Base-by-base conservation (phyloP, 2,888 invertebrate species). In the Temnothorax unifasciatus region DNA sequence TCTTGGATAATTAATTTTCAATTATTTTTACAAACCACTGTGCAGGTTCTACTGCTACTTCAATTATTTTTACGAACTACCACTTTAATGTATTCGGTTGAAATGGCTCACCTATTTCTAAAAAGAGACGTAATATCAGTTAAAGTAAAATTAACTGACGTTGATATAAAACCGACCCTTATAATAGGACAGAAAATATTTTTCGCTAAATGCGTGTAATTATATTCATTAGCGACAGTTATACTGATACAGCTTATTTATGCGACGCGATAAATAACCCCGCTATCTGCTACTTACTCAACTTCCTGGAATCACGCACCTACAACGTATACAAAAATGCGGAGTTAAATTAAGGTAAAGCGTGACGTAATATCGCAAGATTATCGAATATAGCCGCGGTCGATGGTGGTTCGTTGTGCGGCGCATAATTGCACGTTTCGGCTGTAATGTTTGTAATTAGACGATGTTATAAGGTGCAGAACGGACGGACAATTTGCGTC, bases 401-500 rank as follows among this genome's bases (percentile, higher is more conserved):
- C 69, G 54, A 82, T 73, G 57, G 25, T 41, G 9, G 38, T 13
- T 47, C 44, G 41, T 68, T 66, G 44, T n/a, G 41, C 9, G 25
- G 9, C 59, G 25, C 52, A 11, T 8, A n/a, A 63, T 8, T 54
- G 25, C 21, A 59, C 66, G 50, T 50, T 68, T 21, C 69, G 74
- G 83, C 68, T 81, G 83, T 88, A 89, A 82, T 64, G 73, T 75
- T 76, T 74, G 86, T 84, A 89, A 89, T 89, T 85, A 86, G 75
- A 74, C 66, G 68, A 64, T 59, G 82, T 85, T 89, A 77, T 86
- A 86, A 89, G 50, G 75, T 41, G 50, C 18, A 52, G 44, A 54
- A 13, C 47, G 61, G 59, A 66, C 63, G 66, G 52, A 83, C 44
- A 87, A 74, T 85, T 89, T 87, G 63, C 71, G 66, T 73, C 59